phyloP scores from a whole-genome alignment of 2,113 vertebrate species.

The Istiophorus platypterus region DNA sequence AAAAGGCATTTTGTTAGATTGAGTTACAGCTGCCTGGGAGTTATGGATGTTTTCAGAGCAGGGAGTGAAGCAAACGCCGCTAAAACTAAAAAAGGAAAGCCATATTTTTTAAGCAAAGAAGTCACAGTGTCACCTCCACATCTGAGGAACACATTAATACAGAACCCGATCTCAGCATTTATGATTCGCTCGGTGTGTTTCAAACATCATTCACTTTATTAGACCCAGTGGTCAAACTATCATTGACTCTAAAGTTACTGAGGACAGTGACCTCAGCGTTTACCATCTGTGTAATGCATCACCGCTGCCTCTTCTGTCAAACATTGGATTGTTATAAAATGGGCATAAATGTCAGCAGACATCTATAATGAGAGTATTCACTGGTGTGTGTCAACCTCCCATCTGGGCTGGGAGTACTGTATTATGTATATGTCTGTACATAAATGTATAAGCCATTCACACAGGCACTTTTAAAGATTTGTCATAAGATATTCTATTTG shows the following conservation, averaged over 20 bases:
- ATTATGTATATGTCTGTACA: conserved; percentile 57
- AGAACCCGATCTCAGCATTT: conserved; percentile 47
- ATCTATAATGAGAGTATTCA: conserved; percentile 68
- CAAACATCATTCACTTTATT: conserved; percentile 57
- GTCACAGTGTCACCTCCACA: conserved; percentile 60
- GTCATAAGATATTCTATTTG: conserved; percentile 39
- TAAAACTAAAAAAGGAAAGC: conserved; percentile 14
- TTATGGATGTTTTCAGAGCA: conserved; percentile 67
- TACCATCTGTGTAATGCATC: conserved; percentile 69
- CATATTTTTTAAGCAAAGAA: conserved; percentile 45
- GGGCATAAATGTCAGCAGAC: conserved; percentile 72
- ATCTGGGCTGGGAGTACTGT: conserved; percentile 46
- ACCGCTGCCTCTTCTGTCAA: conserved; percentile 54
- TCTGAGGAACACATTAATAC: conserved; percentile 61
- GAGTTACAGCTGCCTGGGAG: conserved; percentile 69
- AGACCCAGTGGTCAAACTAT: conserved; percentile 63
- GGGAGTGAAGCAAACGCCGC: conserved; percentile 19
- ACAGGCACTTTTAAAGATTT: conserved; percentile 24
- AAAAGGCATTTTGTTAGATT: conserved; percentile 78
- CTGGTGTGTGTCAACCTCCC: conserved; percentile 47
- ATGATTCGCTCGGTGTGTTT: conserved; percentile 40
- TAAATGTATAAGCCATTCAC: conserved; percentile 41
- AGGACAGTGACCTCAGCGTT: conserved; percentile 63
- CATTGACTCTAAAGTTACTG: conserved; percentile 41
- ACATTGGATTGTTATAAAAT: conserved; percentile 61